Evolutionary conservation across 2,797 vertebrate species (phyloP).

Genomic region (Streptopelia turtur): DNA sequence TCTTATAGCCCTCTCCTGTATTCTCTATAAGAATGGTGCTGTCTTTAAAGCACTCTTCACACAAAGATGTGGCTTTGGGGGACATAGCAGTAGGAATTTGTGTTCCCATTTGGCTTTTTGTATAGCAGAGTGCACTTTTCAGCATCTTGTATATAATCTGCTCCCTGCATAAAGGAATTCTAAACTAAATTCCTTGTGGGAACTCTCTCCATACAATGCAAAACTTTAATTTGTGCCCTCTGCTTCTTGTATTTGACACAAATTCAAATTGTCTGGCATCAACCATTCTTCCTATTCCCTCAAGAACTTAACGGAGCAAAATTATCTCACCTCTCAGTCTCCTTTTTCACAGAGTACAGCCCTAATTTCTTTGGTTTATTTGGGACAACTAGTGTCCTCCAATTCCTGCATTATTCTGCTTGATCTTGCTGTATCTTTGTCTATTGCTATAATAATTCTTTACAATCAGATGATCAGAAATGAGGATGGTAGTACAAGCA

Average conservation of each 20-base stretch:
- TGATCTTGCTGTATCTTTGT: neutral
- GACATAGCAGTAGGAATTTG: constrained; percentile 9
- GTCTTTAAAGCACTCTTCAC: constrained; percentile 34
- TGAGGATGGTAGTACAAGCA: constrained; percentile 26
- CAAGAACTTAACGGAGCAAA: neutral
- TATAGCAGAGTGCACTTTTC: constrained; percentile 40
- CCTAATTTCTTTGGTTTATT: constrained; percentile 25
- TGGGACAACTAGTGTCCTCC: neutral
- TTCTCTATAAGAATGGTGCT: constrained; percentile 4
- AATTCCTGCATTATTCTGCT: neutral
- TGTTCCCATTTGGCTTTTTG: constrained; percentile 11
- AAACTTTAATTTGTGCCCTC: constrained; percentile 48
- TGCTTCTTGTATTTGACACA: constrained; percentile 27
- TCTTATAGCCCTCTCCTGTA: constrained; percentile 9
- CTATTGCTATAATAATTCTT: constrained; percentile 1
- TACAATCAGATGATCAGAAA: constrained; percentile 36
- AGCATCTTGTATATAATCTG: constrained; percentile 34
- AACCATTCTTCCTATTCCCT: constrained; percentile 21
- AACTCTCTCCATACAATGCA: constrained; percentile 25
- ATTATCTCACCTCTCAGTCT: neutral
- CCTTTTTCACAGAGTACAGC: neutral
- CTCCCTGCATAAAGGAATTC: constrained; percentile 29
- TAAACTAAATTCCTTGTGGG: constrained; percentile 22
- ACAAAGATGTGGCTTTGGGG: constrained; percentile 51
- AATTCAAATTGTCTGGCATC: constrained; percentile 23